A percentile compares a stretch with the other conserved stretches of the same genome.
Evolutionary conservation across 1,140 invertebrate genomes (phyloP).

Genomic region (Leptinotarsa undecemlineata): DNA sequence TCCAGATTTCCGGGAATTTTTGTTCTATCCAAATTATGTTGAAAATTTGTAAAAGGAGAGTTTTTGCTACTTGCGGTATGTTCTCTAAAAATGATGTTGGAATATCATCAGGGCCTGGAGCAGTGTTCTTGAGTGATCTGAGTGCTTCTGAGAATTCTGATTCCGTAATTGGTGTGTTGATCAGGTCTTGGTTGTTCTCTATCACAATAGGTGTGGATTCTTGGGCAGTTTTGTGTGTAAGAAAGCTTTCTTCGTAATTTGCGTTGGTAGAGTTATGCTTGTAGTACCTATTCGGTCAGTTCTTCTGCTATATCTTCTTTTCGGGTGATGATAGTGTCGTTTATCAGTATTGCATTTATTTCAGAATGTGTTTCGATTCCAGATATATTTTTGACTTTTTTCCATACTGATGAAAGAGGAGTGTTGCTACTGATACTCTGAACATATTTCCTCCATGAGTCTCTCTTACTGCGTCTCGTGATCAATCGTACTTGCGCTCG

Average conservation of each 20-base stretch:
- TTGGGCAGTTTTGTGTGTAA: slow-evolving; percentile 16
- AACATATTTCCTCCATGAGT: too few relatives aligned
- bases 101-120: not conserved
- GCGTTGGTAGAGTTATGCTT: too few relatives aligned
- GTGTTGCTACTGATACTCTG: too few relatives aligned
- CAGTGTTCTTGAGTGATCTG: not conserved
- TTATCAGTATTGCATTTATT: too few relatives aligned
- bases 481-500: not conserved
- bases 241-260: not conserved
- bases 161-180: slow-evolving; percentile 10
- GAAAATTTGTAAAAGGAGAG: not conserved
- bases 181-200: slow-evolving; percentile 4
- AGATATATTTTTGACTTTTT: too few relatives aligned
- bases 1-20: too few relatives aligned
- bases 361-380: too few relatives aligned
- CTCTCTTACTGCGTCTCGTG: too few relatives aligned
- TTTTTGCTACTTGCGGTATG: not conserved
- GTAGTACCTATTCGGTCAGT: too few relatives aligned
- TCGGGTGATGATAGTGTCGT: too few relatives aligned
- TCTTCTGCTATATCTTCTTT: too few relatives aligned
- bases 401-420: too few relatives aligned
- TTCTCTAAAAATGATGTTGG: not conserved
- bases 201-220: slow-evolving; percentile 4
- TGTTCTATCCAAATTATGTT: slow-evolving; percentile 2
- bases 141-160: slow-evolving; percentile 16